These are phyloP conservation scores for Alloplasta piceator DNA, from an alignment of 2,888 invertebrate genomes.

Conservation along the genomic window DNA sequence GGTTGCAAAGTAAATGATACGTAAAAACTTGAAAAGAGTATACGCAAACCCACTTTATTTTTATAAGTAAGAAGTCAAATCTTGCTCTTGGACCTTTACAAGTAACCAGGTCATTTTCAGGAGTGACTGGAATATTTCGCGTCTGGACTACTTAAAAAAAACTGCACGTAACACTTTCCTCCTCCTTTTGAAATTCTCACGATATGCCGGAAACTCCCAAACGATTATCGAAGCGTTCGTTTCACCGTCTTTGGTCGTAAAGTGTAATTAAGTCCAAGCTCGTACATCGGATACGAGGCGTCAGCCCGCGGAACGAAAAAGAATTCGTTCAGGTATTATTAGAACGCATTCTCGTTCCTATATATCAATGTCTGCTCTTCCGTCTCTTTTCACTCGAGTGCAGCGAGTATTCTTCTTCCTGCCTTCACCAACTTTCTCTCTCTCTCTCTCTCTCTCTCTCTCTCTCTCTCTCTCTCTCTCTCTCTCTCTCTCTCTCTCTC, in stretches of 20 bases:
- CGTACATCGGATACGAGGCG: constrained; percentile 43
- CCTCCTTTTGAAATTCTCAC: background rate
- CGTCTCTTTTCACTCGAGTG: constrained; percentile 59
- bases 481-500: background rate
- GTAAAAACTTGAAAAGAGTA: background rate
- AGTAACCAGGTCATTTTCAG: too few relatives aligned
- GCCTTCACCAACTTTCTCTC: background rate
- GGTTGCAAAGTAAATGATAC: too few relatives aligned
- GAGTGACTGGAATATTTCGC: too few relatives aligned
- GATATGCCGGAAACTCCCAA: constrained; percentile 43
- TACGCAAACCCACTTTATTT: too few relatives aligned
- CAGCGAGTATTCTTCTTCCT: constrained; percentile 55
- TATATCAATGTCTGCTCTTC: constrained; percentile 39
- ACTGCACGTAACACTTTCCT: background rate
- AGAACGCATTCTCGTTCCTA: constrained; percentile 65
- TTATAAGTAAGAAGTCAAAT: too few relatives aligned
- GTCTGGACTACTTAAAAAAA: too few relatives aligned
- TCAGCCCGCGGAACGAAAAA: constrained; percentile 60
- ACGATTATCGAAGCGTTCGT: constrained; percentile 52
- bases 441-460: background rate
- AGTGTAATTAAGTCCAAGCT: constrained; percentile 52
- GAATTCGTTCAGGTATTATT: constrained; percentile 72
- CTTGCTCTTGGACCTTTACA: background rate
- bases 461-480: background rate
- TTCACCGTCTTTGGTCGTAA: constrained; percentile 11